Conservation (phyloP, 2,113 vertebrate genomes). For the Thymallus thymallus region DNA sequence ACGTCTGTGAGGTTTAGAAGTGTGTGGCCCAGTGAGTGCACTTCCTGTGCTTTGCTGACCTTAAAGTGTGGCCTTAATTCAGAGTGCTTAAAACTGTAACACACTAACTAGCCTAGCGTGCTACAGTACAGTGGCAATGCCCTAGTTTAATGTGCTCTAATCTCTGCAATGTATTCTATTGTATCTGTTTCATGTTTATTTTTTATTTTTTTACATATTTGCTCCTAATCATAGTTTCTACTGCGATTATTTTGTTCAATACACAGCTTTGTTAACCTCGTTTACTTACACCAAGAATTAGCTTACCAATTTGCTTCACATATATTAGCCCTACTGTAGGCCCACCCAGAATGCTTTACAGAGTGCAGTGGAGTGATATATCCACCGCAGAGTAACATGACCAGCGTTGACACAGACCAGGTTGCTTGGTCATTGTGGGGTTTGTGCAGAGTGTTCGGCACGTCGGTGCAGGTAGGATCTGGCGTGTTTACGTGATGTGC, state of each 20-base stretch:
- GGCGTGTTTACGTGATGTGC: constrained; percentile 50
- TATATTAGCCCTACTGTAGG: no score
- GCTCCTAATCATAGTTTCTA: no score
- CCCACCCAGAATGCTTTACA: no score
- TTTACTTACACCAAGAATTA: no score
- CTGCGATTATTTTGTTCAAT: no score
- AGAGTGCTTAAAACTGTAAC: constrained; percentile 49
- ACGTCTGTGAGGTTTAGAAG: constrained; percentile 59
- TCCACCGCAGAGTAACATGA: constrained; percentile 45
- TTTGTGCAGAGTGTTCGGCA: constrained; percentile 54
- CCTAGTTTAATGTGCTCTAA: neutral
- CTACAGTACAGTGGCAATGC: neutral
- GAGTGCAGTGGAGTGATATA: neutral
- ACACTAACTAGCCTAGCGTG: constrained; percentile 19
- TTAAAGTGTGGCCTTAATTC: constrained; percentile 42
- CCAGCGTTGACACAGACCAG: constrained; percentile 70
- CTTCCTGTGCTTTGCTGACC: constrained; percentile 65
- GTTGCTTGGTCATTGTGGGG: constrained; percentile 66
- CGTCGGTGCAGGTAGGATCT: constrained; percentile 65
- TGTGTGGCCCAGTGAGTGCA: constrained; percentile 53
- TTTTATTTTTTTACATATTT: no score
- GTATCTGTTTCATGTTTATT: neutral
- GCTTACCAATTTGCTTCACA: no score
- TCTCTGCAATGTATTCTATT: neutral
- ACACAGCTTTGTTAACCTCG: no score